These are phyloP conservation scores for Cichladusa arquata DNA, from an alignment of 2,113 vertebrate genomes.

Conservation along the genomic window DNA sequence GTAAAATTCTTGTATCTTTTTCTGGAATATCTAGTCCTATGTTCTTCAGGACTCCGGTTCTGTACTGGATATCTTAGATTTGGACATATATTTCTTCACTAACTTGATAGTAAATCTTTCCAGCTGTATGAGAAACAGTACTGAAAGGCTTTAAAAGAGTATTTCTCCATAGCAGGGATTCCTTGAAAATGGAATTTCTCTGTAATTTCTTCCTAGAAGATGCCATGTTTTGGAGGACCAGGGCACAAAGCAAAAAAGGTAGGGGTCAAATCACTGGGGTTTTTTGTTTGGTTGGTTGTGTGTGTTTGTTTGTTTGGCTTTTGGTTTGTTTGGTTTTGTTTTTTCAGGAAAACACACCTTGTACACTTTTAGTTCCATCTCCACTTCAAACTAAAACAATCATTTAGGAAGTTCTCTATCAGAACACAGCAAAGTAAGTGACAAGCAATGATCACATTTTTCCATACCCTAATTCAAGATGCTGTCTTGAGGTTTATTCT, in stretches of 20 bases:
- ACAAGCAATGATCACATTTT: neutral
- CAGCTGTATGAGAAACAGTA: neutral
- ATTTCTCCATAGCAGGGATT: neutral
- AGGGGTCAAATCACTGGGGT: neutral
- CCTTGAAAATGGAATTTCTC: neutral
- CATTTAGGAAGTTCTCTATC: neutral
- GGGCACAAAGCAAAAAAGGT: neutral
- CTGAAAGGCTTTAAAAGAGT: neutral
- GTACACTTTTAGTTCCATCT: neutral
- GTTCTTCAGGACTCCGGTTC: neutral
- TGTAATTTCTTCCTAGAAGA: neutral
- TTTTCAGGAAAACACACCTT: neutral
- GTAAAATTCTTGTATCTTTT: neutral
- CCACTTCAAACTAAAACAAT: neutral
- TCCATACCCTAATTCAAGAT: neutral
- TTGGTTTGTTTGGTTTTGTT: too few relatives aligned
- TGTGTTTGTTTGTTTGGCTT: neutral
- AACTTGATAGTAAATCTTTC: neutral
- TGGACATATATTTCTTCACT: neutral
- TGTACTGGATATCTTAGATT: neutral
- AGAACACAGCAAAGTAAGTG: neutral
- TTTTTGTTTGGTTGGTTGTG: neutral
- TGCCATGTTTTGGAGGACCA: rapidly evolving
- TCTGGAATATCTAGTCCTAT: neutral
- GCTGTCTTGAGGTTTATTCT: neutral